Evolutionary conservation across 2,113 vertebrate species (phyloP).

Genomic region (Grallaria varia): DNA sequence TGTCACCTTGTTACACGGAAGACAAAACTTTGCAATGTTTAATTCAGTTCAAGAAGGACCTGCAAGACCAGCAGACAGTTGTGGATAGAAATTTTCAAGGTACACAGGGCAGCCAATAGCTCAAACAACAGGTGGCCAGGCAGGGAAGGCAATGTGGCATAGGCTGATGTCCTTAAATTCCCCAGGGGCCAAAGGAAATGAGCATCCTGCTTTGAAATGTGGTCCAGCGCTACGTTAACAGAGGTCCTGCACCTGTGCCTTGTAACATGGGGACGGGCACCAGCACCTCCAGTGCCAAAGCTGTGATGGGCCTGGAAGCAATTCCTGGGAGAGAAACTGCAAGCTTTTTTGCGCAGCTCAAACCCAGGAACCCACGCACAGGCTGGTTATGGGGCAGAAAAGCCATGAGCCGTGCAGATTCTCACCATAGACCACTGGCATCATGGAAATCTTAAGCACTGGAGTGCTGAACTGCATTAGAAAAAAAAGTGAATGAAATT

Average conservation of each 20-base stretch:
- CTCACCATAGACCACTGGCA: not conserved
- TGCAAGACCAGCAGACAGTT: not conserved
- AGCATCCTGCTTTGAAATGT: not conserved
- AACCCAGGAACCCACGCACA: not conserved
- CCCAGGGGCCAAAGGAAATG: not conserved
- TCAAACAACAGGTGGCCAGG: not conserved
- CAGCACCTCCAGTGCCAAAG: not conserved
- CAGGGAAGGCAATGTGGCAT: not conserved
- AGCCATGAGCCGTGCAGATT: not conserved
- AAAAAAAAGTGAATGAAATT: not conserved
- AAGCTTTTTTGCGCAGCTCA: not conserved
- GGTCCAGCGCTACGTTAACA: not conserved
- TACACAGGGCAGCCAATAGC: not conserved
- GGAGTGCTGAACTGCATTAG: not conserved
- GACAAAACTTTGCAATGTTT: not conserved
- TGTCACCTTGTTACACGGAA: not conserved
- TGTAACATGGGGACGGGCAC: not conserved
- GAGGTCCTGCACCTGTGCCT: fast-evolving
- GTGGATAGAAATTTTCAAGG: not conserved
- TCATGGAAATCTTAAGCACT: not conserved
- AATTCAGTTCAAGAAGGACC: not conserved
- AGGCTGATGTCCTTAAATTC: not conserved
- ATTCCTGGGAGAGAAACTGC: not conserved
- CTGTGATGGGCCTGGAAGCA: fast-evolving
- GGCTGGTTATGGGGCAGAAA: not conserved